Base-by-base conservation (phyloP, 2,888 invertebrate genomes). In the Amphimallon solstitiale region DNA sequence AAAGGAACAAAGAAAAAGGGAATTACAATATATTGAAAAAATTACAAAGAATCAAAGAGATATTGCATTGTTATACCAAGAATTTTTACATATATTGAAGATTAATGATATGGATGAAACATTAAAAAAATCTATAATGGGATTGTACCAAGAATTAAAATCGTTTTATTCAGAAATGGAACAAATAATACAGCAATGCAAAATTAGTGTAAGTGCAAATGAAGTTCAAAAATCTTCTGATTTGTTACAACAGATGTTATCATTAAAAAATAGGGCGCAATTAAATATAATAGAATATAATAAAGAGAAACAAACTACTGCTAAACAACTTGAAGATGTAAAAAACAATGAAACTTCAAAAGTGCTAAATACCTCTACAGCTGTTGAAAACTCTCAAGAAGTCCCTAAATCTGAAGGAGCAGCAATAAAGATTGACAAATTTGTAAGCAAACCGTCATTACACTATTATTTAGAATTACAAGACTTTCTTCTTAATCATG, bases 401-500 rank as follows among this genome's bases (percentile, higher is more conserved):
- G 17, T 10, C 1, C 1, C 15, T 9, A 29, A 68, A 70, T 71
- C 70, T 34, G 68, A 73, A 75, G 70, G 76, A 76, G 70, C 68
- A 72, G 61, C 54, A 51, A 45, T 62, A 34, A 38, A 69, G 67
- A 54, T 75, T 2, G 72, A 72, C 63, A 79, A 82, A 71, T 87
- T 79, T 83, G 86, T 86, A 75, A 87, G 84, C 72, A 74, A 80
- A 38, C 80, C 82, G 37, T 84, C 86, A 38, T 84, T 89, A 59
- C 82, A 83, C 56, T 83, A 86, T 62, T 92, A 87, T 78, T 77
- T 84, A 49, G 84, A 86, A 63, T 85, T 90, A 0, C 85, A 85
- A 76, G 81, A 82, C 1, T 87, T 87, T 72, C 83, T 90, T 60
- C 82, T 86, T 14, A 81, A 84, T 54, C 89, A 90, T 81, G 86